phyloP scores from a whole-genome alignment of 2,888 invertebrate genomes.

The Nasonia oneida region DNA sequence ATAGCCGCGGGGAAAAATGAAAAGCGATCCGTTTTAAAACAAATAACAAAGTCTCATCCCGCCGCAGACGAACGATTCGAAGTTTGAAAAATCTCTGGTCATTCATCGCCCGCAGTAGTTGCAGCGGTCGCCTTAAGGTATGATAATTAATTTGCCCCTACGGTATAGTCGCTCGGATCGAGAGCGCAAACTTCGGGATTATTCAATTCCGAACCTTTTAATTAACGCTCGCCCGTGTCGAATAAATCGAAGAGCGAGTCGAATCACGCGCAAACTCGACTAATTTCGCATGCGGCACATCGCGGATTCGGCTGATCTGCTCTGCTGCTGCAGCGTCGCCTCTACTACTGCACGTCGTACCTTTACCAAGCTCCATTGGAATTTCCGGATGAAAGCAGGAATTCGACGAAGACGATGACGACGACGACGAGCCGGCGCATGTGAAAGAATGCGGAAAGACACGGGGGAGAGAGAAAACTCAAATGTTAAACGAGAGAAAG shows the following conservation, averaged over 20 bases:
- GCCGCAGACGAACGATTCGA: neutral
- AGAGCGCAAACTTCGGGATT: neutral
- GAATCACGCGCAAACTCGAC: conserved; percentile 10
- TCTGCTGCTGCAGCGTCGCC: neutral
- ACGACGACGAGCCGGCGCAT: neutral
- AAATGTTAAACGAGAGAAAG: neutral
- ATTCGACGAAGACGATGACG: conserved; percentile 8
- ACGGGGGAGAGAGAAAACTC: conserved; percentile 11
- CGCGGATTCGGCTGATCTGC: neutral
- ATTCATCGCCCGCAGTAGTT: too few relatives aligned
- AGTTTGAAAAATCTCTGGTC: neutral
- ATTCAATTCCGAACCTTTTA: conserved; percentile 7
- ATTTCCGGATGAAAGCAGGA: conserved; percentile 35
- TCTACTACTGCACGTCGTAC: neutral
- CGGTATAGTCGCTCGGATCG: neutral
- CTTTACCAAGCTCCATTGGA: conserved; percentile 7
- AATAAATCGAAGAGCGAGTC: neutral
- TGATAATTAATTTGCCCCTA: neutral
- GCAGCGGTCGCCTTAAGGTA: neutral
- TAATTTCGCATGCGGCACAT: conserved; percentile 36
- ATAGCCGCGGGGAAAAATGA: neutral
- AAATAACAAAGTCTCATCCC: neutral
- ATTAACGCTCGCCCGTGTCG: neutral
- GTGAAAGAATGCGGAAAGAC: conserved; percentile 30
- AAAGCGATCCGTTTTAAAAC: neutral